Percentiles rank a stretch among this genome's conserved stretches.
These are phyloP conservation scores for Bugulina stolonifera DNA, from an alignment of 2,888 invertebrate species.

Conservation along the genomic window DNA sequence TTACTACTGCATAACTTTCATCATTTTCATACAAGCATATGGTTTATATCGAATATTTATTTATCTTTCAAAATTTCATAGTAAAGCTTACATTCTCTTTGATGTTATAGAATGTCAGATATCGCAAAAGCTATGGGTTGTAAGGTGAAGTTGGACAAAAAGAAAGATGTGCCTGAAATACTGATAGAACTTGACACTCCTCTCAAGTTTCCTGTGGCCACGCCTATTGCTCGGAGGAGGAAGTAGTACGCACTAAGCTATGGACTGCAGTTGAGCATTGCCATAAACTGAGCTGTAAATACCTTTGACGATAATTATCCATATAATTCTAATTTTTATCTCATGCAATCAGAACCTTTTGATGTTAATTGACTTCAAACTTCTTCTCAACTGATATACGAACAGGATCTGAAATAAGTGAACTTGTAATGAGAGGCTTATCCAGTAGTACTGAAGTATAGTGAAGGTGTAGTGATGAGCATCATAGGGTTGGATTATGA, in stretches of 20 bases:
- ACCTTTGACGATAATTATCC: too few relatives aligned
- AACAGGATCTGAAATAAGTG: constrained; percentile 20
- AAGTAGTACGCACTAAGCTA: background rate
- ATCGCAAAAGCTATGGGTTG: constrained; percentile 18
- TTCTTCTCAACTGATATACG: background rate
- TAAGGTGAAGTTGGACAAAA: constrained; percentile 10
- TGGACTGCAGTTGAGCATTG: background rate
- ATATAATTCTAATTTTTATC: too few relatives aligned
- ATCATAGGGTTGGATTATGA: background rate
- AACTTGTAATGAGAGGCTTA: constrained; percentile 1
- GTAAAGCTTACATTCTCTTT: too few relatives aligned
- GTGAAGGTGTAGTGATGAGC: background rate
- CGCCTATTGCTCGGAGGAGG: background rate
- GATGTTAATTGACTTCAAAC: background rate
- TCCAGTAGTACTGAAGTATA: constrained; percentile 22
- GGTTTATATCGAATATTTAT: too few relatives aligned
- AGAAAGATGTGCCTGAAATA: background rate
- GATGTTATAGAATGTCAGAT: background rate
- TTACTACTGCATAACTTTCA: too few relatives aligned
- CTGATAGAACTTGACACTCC: background rate
- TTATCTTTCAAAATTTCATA: too few relatives aligned
- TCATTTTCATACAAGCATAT: too few relatives aligned
- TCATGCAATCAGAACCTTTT: background rate
- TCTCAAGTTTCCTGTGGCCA: constrained; percentile 15
- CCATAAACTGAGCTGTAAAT: background rate